Base-by-base conservation (phyloP, 2,113 vertebrate genomes). In the Nannobrachium achirus region DNA sequence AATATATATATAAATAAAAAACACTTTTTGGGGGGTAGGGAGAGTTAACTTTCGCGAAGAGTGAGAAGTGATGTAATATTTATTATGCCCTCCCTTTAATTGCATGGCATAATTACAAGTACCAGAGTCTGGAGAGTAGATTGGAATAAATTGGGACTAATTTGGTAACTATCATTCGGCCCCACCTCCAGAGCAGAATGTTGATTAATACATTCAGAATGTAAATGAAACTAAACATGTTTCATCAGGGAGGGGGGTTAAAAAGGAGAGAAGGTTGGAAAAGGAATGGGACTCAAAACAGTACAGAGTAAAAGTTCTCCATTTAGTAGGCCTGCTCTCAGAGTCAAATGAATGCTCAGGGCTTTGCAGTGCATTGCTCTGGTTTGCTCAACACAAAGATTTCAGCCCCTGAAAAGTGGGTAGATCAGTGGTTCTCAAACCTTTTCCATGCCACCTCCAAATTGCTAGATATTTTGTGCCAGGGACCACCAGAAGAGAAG, bases 81-180 rank as follows among this genome's bases (percentile, higher is more conserved):
- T 80, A 86, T 86, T n/a, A 83, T 50, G 52, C 41, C 42, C 74
- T 71, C 71, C 1, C 20, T 1, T 25, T 89, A 88, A 91, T 89
- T 91, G 81, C 79, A 80, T 80, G 81, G 66, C 73, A 80, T 89
- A 85, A 89, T 89, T 89, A 88, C 76, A 89, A 84, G 1, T 25
- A 1, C 85, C 77, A 76, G 81, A 77, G 79, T 76, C 73, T 80
- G 82, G 84, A 88, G 81, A 88, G 81, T 88, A 69, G 63, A 60
- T 77, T 76, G 69, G 80, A 88, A 87, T 85, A 80, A 82, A 86
- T 78, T 83, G 63, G 88, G n/a, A 88, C 88, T 85, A 81, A 88
- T 86, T 73, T 83, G 76, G 77, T 81, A 80, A 77, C 79, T 57
- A 81, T 83, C 63, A 66, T 61, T 71, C 44, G 56, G 64, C 65